A percentile compares a stretch with the other conserved stretches of the same genome.
phyloP scores from a whole-genome alignment of 2,797 vertebrate genomes.

The Diplodus sargus region DNA sequence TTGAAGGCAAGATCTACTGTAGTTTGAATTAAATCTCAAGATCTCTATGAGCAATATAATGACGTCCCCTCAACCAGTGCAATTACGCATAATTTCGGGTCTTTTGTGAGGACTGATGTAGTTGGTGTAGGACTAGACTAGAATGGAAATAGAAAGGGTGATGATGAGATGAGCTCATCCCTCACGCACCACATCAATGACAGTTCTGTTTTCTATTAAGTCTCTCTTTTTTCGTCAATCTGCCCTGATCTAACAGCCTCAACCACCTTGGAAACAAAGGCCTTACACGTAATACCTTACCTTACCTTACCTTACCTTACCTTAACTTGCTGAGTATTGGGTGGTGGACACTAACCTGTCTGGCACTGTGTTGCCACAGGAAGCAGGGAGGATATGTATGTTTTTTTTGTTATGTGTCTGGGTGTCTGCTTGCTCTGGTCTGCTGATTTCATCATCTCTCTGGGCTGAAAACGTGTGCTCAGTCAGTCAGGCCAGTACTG shows the following conservation, averaged over 20 bases:
- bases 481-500: conserved; percentile 29
- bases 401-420: conserved; percentile 11
- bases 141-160: not conserved
- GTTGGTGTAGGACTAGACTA: not conserved
- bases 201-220: conserved; percentile 33
- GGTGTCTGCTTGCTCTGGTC: conserved; percentile 7
- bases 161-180: conserved; percentile 7
- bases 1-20: not conserved
- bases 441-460: conserved; percentile 27
- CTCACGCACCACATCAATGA: conserved; percentile 26
- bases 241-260: conserved; percentile 7
- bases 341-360: conserved; percentile 20
- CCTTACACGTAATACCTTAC: not conserved
- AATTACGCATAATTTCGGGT: not conserved
- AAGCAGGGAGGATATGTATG: conserved; percentile 21
- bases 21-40: accelerated
- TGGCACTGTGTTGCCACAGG: conserved; percentile 20
- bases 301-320: no score
- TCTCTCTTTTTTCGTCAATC: conserved; percentile 24
- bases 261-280: not conserved
- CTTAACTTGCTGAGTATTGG: conserved; percentile 25
- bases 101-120: not conserved
- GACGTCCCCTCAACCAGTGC: not conserved
- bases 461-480: conserved; percentile 34
- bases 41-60: not conserved